phyloP scores from a whole-genome alignment of 1,140 invertebrate genomes.

The Panonychus citri region DNA sequence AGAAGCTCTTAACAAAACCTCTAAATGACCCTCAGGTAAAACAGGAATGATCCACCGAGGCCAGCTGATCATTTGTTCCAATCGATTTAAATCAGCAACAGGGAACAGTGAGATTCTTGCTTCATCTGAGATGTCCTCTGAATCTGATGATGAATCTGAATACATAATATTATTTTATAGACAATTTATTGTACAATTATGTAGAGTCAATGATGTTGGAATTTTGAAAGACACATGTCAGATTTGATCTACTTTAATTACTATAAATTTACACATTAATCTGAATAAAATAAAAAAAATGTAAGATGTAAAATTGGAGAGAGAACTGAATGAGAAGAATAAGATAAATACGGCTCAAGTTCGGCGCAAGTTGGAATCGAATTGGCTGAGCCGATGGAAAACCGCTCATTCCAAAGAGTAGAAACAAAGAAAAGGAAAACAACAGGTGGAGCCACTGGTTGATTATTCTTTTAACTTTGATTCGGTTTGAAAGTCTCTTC shows the following conservation, averaged over 20 bases:
- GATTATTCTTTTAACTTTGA: too few species aligned
- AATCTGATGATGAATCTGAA: neutral
- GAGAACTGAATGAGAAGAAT: too few species aligned
- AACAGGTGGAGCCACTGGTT: too few species aligned
- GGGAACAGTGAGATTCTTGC: slow-evolving; percentile 40
- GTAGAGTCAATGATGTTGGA: neutral
- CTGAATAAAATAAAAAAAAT: too few species aligned
- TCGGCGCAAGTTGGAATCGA: too few species aligned
- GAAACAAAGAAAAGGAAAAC: too few species aligned
- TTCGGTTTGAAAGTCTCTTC: too few species aligned
- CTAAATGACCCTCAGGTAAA: slow-evolving; percentile 79
- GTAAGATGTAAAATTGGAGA: too few species aligned
- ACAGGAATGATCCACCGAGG: slow-evolving; percentile 91
- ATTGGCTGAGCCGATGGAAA: too few species aligned
- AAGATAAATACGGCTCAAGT: too few species aligned
- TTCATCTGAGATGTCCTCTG: neutral
- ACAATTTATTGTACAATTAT: neutral
- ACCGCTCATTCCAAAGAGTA: too few species aligned
- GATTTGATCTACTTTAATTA: neutral
- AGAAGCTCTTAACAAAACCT: slow-evolving; percentile 64
- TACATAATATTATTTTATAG: neutral
- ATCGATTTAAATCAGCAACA: slow-evolving; percentile 48
- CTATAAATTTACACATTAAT: too few species aligned
- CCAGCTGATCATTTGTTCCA: slow-evolving; percentile 76
- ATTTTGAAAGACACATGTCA: neutral